These are phyloP conservation scores for Eupithecia centaureata DNA, from an alignment of 2,888 invertebrate genomes.

Conservation along the genomic window DNA sequence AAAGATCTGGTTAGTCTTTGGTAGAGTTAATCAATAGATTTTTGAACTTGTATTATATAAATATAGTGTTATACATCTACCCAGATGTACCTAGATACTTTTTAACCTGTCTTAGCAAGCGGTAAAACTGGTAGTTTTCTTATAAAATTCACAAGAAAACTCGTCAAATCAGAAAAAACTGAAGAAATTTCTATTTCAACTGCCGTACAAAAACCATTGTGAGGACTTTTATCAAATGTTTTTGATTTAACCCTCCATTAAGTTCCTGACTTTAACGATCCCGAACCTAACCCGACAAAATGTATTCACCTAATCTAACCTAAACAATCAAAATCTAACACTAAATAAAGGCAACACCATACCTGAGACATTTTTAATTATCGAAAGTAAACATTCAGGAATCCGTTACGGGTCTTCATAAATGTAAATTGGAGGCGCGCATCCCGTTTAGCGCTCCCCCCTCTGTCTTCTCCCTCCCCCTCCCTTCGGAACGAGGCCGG, in stretches of 20 bases:
- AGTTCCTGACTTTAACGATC: not conserved
- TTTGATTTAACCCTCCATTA: not conserved
- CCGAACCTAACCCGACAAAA: not conserved
- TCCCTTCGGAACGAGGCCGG: constrained; percentile 35
- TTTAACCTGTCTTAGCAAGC: too few species aligned
- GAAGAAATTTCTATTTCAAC: too few species aligned
- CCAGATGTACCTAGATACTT: too few species aligned
- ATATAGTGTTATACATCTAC: too few species aligned
- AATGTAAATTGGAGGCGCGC: constrained; percentile 82
- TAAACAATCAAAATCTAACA: constrained; percentile 9
- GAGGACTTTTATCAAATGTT: not conserved
- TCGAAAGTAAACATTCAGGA: constrained; percentile 81
- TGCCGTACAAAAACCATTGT: not conserved
- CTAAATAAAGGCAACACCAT: constrained; percentile 44
- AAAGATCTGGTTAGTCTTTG: too few species aligned
- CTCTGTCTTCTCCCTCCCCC: constrained; percentile 43
- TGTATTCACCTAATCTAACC: not conserved
- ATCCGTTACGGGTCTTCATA: constrained; percentile 82
- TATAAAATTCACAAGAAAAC: too few species aligned
- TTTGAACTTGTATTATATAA: too few species aligned
- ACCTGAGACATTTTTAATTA: constrained; percentile 81
- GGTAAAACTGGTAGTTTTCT: too few species aligned
- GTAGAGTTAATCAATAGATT: too few species aligned
- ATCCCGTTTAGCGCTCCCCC: constrained; percentile 72
- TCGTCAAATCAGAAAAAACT: too few species aligned